Conservation (phyloP, 2,113 vertebrate species). For the Eptesicus fuscus region DNA sequence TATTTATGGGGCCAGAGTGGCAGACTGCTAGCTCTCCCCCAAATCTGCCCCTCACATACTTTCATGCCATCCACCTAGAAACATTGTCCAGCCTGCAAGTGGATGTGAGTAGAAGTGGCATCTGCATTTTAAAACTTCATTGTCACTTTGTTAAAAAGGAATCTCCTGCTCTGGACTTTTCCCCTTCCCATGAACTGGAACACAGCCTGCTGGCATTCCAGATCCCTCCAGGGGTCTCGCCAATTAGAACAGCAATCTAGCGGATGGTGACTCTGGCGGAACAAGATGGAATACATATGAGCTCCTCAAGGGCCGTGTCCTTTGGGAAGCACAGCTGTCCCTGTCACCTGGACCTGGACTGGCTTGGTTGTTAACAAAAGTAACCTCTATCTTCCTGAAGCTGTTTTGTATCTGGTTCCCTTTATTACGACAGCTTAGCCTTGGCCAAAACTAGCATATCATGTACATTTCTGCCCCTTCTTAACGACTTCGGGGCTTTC, state of each 20-base stretch:
- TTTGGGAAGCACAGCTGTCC: neutral
- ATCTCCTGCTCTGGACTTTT: neutral
- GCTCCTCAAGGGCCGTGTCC: neutral
- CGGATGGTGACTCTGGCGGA: neutral
- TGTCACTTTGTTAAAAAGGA: neutral
- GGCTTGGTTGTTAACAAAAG: neutral
- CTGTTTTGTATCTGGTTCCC: neutral
- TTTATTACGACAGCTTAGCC: neutral
- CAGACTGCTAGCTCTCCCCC: neutral
- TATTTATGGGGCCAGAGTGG: neutral
- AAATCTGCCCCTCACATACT: neutral
- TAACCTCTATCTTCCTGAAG: neutral
- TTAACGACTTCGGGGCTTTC: neutral
- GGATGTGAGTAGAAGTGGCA: neutral
- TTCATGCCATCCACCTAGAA: neutral
- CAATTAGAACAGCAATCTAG: too few relatives aligned
- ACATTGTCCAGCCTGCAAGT: neutral
- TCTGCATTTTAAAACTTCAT: neutral
- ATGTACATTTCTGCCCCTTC: neutral
- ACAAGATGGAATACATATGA: neutral
- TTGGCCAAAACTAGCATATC: neutral
- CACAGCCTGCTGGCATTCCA: neutral
- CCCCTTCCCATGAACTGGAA: neutral
- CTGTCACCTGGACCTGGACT: neutral
- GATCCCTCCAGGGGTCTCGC: neutral